A percentile compares a stretch with the other conserved stretches of the same genome.
Conservation (phyloP, 2,113 vertebrate species). For the Catharus bicknelli region DNA sequence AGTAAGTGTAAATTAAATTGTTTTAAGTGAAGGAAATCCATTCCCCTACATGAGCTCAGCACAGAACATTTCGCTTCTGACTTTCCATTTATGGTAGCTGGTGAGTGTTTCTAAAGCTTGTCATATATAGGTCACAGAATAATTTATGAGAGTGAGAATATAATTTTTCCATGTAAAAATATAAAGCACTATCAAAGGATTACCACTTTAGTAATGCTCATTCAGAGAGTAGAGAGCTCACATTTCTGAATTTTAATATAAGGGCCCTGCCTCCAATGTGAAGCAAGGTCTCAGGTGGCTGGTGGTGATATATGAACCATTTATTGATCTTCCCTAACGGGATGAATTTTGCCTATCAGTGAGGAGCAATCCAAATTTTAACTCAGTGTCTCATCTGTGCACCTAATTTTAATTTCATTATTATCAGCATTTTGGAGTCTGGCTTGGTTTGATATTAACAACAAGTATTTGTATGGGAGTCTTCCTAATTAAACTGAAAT, state of each 20-base stretch:
- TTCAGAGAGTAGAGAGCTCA: background rate
- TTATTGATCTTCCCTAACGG: slow-evolving; percentile 11
- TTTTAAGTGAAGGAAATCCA: background rate
- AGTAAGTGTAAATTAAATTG: slow-evolving; percentile 26
- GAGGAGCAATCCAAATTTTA: background rate
- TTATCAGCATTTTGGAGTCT: slow-evolving; percentile 49
- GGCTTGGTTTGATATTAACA: slow-evolving; percentile 66
- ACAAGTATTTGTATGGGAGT: slow-evolving; percentile 68
- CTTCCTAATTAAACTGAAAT: slow-evolving; percentile 78
- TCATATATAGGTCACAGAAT: slow-evolving; percentile 48
- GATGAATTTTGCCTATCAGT: background rate
- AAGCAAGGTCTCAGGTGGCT: background rate
- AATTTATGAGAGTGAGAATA: slow-evolving; percentile 27
- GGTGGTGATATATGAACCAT: background rate
- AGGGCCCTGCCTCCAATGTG: background rate
- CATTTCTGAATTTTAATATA: background rate
- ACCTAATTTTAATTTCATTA: slow-evolving; percentile 56
- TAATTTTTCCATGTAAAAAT: slow-evolving; percentile 9
- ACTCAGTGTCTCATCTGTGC: slow-evolving; percentile 50
- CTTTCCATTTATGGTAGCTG: background rate
- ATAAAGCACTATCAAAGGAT: background rate
- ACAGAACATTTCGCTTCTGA: background rate
- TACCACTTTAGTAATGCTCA: background rate
- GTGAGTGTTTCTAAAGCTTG: background rate
- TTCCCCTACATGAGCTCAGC: background rate